A percentile compares a stretch with the other conserved stretches of the same genome.
phyloP scores from a whole-genome alignment of 2,888 invertebrate species.

The Andrena camellia region DNA sequence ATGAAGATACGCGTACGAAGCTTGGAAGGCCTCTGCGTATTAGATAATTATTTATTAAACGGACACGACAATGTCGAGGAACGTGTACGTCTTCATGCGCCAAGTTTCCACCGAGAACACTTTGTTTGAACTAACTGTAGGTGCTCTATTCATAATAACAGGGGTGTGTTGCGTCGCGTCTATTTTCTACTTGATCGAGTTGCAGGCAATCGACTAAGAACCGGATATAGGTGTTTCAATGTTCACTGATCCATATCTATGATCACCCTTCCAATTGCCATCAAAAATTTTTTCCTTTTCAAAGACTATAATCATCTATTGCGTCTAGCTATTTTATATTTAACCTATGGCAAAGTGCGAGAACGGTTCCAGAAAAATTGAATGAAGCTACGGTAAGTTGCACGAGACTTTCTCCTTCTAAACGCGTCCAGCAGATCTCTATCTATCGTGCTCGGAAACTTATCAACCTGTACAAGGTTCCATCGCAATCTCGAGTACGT shows the following conservation, averaged over 20 bases:
- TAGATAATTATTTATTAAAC: neutral
- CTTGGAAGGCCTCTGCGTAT: neutral
- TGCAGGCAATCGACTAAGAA: slow-evolving; percentile 1
- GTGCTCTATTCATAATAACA: neutral
- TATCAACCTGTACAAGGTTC: neutral
- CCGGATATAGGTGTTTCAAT: slow-evolving; percentile 29
- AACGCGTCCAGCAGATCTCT: neutral
- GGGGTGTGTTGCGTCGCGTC: slow-evolving; percentile 9
- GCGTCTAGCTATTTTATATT: neutral
- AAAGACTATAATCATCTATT: neutral
- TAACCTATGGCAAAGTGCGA: no score
- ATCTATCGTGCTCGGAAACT: neutral
- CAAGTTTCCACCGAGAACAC: neutral
- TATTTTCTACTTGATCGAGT: slow-evolving; percentile 45
- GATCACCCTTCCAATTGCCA: slow-evolving; percentile 27
- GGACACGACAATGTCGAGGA: neutral
- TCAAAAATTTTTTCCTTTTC: neutral
- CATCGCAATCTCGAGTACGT: neutral
- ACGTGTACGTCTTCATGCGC: neutral
- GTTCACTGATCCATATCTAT: slow-evolving; percentile 23
- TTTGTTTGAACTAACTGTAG: slow-evolving; percentile 8
- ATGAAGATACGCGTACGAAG: neutral
- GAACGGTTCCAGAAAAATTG: no score
- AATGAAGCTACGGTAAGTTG: neutral
- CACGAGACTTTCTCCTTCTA: neutral